Conservation (phyloP, 2,797 vertebrate genomes). For the Chanos chanos region DNA sequence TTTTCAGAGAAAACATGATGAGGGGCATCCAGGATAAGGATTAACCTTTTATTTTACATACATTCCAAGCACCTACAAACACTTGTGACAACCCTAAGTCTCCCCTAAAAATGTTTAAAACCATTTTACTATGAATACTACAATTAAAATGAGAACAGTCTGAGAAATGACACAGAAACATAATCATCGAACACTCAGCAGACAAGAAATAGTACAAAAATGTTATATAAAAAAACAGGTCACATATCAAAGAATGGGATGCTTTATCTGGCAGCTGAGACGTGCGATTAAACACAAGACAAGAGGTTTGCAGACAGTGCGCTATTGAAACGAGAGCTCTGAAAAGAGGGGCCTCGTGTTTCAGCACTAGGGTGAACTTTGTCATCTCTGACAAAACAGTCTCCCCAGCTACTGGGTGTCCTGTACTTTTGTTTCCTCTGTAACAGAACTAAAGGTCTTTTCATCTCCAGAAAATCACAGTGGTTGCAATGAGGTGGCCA, state of each 20-base stretch:
- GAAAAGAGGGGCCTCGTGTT: conserved; percentile 72
- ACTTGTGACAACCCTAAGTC: too few relatives aligned
- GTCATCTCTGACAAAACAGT: conserved; percentile 51
- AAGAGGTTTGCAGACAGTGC: conserved; percentile 66
- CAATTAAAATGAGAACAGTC: too few relatives aligned
- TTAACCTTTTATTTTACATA: too few relatives aligned
- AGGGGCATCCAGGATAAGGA: too few relatives aligned
- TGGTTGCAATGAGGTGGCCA: not conserved
- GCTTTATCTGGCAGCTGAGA: conserved; percentile 66
- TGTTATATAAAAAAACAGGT: conserved; percentile 71
- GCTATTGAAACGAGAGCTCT: conserved; percentile 61
- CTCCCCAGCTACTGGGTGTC: conserved; percentile 62
- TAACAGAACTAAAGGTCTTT: conserved; percentile 52
- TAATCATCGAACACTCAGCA: conserved; percentile 49
- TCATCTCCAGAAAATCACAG: conserved; percentile 51
- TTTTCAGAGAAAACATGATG: too few relatives aligned
- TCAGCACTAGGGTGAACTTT: conserved; percentile 58
- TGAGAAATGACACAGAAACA: conserved; percentile 57
- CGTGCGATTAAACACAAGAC: conserved; percentile 67
- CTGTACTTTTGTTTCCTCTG: conserved; percentile 54
- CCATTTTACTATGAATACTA: too few relatives aligned
- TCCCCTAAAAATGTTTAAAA: too few relatives aligned
- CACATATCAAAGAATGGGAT: conserved; percentile 69
- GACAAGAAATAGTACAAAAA: conserved; percentile 57
- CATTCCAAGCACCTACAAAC: too few relatives aligned